These are phyloP conservation scores for Ptychadena robeensis DNA, from an alignment of 2,797 vertebrate genomes.

Conservation along the genomic window DNA sequence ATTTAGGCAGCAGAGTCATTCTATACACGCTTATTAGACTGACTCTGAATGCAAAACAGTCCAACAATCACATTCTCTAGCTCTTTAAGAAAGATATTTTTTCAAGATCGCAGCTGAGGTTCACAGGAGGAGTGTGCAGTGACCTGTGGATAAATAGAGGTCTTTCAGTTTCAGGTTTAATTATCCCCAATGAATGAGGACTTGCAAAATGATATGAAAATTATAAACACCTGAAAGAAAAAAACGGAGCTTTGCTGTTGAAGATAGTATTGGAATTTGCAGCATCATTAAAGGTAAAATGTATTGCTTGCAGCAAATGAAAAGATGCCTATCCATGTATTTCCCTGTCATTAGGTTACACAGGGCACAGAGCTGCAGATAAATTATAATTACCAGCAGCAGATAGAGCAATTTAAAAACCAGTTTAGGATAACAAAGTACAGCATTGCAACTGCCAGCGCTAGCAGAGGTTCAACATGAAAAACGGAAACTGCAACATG, in stretches of 20 bases:
- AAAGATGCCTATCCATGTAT: slow-evolving; percentile 53
- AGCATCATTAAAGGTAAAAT: slow-evolving; percentile 25
- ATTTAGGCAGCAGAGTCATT: slow-evolving; percentile 57
- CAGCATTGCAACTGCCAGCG: slow-evolving; percentile 7
- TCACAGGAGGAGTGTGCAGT: slow-evolving; percentile 57
- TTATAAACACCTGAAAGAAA: slow-evolving; percentile 59
- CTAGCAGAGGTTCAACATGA: slow-evolving; percentile 14
- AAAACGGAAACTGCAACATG: slow-evolving; percentile 1
- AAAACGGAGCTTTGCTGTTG: slow-evolving; percentile 41
- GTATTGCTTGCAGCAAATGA: slow-evolving; percentile 47
- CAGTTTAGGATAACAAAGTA: slow-evolving; percentile 51
- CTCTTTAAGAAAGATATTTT: slow-evolving; percentile 59
- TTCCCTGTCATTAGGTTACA: slow-evolving; percentile 52
- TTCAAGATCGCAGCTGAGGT: slow-evolving; percentile 58
- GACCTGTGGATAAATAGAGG: slow-evolving; percentile 56
- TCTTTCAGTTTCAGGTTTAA: slow-evolving; percentile 63
- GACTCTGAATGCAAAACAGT: slow-evolving; percentile 46
- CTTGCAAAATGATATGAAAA: slow-evolving; percentile 62
- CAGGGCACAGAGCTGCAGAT: slow-evolving; percentile 45
- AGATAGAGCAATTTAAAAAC: slow-evolving; percentile 46
- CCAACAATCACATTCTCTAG: slow-evolving; percentile 61
- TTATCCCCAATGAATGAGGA: slow-evolving; percentile 54
- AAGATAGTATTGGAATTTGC: slow-evolving; percentile 47
- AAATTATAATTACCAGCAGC: slow-evolving; percentile 57
- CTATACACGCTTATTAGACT: slow-evolving; percentile 53